These are phyloP conservation scores for Sarcophaga carnaria DNA, from an alignment of 2,888 invertebrate species.

Conservation along the genomic window DNA sequence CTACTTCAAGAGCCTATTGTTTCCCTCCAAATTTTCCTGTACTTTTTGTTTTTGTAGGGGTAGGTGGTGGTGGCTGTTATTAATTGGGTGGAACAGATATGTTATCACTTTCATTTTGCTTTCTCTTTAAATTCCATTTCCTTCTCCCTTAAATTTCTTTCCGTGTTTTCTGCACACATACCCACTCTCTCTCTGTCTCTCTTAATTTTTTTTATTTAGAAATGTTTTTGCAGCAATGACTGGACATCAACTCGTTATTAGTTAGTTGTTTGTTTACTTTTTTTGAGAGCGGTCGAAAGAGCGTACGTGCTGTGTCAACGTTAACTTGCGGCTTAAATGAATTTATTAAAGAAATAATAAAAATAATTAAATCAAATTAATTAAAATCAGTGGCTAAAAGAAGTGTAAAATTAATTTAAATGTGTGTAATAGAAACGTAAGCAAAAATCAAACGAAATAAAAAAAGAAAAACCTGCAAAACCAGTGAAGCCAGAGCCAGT, in stretches of 20 bases:
- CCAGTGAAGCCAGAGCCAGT: no score
- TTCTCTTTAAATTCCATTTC: neutral
- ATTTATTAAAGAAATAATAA: neutral
- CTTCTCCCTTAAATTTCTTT: neutral
- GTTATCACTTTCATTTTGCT: neutral
- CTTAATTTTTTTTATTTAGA: neutral
- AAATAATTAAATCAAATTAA: neutral
- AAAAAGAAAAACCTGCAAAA: no score
- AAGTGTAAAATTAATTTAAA: neutral
- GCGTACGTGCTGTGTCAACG: neutral
- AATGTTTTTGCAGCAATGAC: conserved; percentile 46
- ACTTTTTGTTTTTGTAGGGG: neutral
- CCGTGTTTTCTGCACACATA: neutral
- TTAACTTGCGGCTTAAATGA: conserved; percentile 22
- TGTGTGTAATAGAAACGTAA: no score
- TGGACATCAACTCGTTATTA: conserved; percentile 50
- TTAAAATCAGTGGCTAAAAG: neutral
- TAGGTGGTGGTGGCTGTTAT: neutral
- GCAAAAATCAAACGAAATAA: no score
- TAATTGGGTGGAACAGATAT: neutral
- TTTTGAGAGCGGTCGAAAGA: conserved; percentile 53
- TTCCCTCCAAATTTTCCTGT: neutral
- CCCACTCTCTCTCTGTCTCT: neutral
- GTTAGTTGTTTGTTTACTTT: conserved; percentile 64
- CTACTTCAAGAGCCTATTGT: neutral